A percentile compares a stretch with the other conserved stretches of the same genome.
Evolutionary conservation across 2,888 invertebrate genomes (phyloP).

Genomic region (Barypeithes pellucidus): DNA sequence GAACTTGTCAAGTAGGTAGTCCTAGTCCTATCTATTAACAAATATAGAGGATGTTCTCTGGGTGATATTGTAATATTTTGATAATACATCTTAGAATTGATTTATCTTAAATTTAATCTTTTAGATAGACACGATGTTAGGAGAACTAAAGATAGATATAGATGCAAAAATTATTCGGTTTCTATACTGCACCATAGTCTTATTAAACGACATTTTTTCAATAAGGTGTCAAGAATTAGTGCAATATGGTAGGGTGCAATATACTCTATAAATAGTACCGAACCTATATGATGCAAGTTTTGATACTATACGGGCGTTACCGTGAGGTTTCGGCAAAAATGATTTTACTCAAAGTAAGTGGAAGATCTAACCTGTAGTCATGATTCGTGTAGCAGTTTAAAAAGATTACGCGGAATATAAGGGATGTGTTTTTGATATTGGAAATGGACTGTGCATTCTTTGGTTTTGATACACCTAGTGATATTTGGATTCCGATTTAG

Average conservation of each 20-base stretch:
- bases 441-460: neutral
- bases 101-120: too few species aligned
- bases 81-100: too few species aligned
- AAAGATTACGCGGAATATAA: neutral
- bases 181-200: constrained; percentile 32
- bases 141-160: neutral
- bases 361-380: too few species aligned
- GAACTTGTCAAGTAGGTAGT: too few species aligned
- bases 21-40: too few species aligned
- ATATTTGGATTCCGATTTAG: neutral
- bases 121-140: too few species aligned
- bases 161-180: neutral
- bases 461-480: neutral
- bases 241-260: constrained; percentile 48
- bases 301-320: constrained; percentile 23
- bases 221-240: constrained; percentile 37
- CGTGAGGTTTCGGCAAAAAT: constrained; percentile 36
- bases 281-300: constrained; percentile 23
- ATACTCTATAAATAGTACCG: constrained; percentile 48
- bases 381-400: neutral
- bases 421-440: neutral
- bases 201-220: neutral
- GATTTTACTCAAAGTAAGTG: constrained; percentile 48
- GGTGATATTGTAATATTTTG: too few species aligned
- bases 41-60: too few species aligned